Evolutionary conservation across 2,113 vertebrate species (phyloP), one percentile per base, ranked within the genome.

Genomic region (Nothocercus nigrocapillus): DNA sequence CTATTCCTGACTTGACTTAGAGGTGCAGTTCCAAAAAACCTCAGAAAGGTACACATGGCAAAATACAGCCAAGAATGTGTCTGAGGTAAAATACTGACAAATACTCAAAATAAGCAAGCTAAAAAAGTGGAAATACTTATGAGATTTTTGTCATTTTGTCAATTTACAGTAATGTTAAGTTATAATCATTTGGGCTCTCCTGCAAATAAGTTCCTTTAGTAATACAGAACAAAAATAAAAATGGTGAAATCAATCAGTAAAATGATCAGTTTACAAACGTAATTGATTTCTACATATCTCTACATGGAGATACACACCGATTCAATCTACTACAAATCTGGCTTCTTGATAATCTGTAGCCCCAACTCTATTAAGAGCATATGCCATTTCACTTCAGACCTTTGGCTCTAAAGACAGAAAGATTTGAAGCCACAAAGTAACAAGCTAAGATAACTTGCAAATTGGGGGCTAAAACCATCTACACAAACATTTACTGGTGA

Each of bases 321-420:
- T 94, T 82, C 69, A 54, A n/a, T n/a, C 91, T 80, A 32, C 75
- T 90, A 74, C 58, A 89, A 93, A 94, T 90, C 93, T 94, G 77
- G 67, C 88, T 88, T 78, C 69, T 85, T 81, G 83, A 88, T 96
- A 93, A 96, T 89, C 88, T 94, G 72, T 56, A 85, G 88, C 87
- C 58, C 81, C 89, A 96, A 89, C 86, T 93, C 94, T 91, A 94
- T 95, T 95, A 83, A n/a, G 91, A 94, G 83, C 82, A 81, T 97
- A 78, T 97, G 95, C 92, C 89, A 91, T 94, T 97, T 93, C 94
- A 88, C 67, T 85, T 34, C 40, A 76, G 66, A 94, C 94, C 92
- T 95, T 93, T 66, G 11, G 28, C 6, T 62, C 54, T 66, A 49
- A 38, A 92, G 93, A 76, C 8, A 77, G n/a, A 79, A 79, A 80